Evolutionary conservation across 1,140 invertebrate genomes (phyloP), one percentile per base, ranked within the genome.

Genomic region (Conus betulinus): DNA sequence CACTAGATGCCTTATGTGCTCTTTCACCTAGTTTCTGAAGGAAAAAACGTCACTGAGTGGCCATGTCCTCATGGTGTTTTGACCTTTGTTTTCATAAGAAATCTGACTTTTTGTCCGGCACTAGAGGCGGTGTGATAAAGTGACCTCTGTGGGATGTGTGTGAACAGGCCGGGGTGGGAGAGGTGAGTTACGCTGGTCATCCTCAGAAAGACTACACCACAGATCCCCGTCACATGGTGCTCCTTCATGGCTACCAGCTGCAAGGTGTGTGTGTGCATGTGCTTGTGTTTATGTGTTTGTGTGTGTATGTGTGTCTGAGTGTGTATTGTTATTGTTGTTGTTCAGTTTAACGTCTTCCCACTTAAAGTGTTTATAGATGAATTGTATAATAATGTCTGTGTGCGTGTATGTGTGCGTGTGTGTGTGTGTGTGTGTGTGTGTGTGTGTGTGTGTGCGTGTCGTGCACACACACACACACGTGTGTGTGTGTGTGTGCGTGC

Each of bases 201-300:
- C 97, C 97, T 88, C 97, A 97, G 7, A 98, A 99, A 94, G 98
- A 98, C 93, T 99, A 98, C 94, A 97, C 98, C 0, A 98, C 98
- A 95, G 98, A 98, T 95, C 96, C 97, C 0, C 95, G 98, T 23
- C 98, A 98, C 95, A 95, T 98, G 85, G 97, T 98, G 11, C 95
- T 98, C 13, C 94, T 98, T 0, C 97, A 97, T 94, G 97, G 97
- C 27, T 97, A 96, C 89, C 94, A 95, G 76, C 88, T 96, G n/a
- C 94, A 95, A 93, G 95, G 95, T 95, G 92, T 90, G 84, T 85
- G 5, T 63, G n/a, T 85, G 6, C 27, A 5, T 67, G 25, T 5
- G 13, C 67, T 20, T 67, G 57, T 63, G n/a, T 67, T 6, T 63
- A n/a, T 13, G 10, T 60, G 84, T 63, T 63, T 67, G 84, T 67